Evolutionary conservation across 2,888 invertebrate genomes (phyloP), one percentile per base, ranked within the genome.

Genomic region (Itoplectis maculator): DNA sequence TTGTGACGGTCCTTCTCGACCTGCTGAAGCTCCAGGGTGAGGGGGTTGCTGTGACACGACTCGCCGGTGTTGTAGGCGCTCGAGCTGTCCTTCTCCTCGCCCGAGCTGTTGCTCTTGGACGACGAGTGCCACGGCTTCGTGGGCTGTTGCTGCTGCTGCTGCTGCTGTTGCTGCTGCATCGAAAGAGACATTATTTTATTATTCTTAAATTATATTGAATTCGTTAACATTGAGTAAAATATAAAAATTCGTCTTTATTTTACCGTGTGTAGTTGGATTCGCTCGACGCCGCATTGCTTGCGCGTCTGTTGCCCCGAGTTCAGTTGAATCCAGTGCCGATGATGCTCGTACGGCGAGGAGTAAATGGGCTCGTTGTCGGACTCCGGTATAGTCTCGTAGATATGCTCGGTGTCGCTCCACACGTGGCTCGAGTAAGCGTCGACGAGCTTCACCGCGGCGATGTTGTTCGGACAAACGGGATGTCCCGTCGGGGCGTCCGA

Each of bases 61-160:
- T 96, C 96, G 1, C 96, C 96, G 1, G 96, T 96, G 89, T 96
- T 96, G 90, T 96, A 96, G 66, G 96, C 96, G 91, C 95, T 95
- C 45, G 96, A 96, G 63, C 95, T 95, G 82, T 95, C 95, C 82
- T 95, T 94, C 81, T 94, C 95, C 83, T 95, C 94, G 37, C 93
- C 93, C 47, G 93, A 94, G 84, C 94, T 94, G 79, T 92, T 92
- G 84, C 92, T 92, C 79, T 92, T 91, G 2, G 92, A 92, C 0
- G 92, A 92, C 0, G 90, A 92, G 4, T 91, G 87, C 87, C 91
- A 89, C 13, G 86, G 84, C 4, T 88, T 90, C 13, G 82, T 85
- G 2, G 87, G 87, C 15, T 61, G 61, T 75, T 79, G 66, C 5
- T 82, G 40, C 29, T 20, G 51, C 40, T 70, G 54, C 15, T 59